Evolutionary conservation across 2,888 invertebrate genomes (phyloP).

Genomic region (Venusia cambrica): DNA sequence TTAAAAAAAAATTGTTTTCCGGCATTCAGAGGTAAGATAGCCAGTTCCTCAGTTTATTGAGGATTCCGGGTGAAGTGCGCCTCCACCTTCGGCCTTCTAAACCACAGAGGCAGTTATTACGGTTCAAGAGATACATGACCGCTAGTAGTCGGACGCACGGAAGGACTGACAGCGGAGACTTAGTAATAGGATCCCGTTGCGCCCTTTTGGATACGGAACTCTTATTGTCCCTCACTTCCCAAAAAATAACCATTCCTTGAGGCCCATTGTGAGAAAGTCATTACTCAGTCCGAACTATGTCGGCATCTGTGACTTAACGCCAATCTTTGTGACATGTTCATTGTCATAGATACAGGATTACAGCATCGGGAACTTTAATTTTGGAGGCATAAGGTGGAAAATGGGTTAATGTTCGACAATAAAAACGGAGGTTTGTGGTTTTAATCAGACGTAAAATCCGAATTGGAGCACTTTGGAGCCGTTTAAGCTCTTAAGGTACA

Average conservation of each 20-base stretch:
- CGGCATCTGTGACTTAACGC: constrained; percentile 39
- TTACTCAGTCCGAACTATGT: constrained; percentile 54
- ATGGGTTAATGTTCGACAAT: constrained; percentile 20
- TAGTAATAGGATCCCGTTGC: too few species aligned
- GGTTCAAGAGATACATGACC: too few species aligned
- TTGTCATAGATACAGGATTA: constrained; percentile 38
- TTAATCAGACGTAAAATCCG: constrained; percentile 31
- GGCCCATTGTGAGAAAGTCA: constrained; percentile 63
- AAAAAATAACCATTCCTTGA: constrained; percentile 39
- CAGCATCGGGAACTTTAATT: constrained; percentile 5
- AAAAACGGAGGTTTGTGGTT: constrained; percentile 28
- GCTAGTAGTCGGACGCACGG: too few species aligned
- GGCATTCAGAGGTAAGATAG: too few species aligned
- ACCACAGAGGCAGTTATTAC: too few species aligned
- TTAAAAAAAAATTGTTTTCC: too few species aligned
- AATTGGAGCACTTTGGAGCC: constrained; percentile 25
- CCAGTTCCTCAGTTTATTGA: too few species aligned
- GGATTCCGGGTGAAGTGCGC: too few species aligned
- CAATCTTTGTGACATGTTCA: constrained; percentile 65
- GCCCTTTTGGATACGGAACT: too few species aligned
- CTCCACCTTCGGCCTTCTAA: too few species aligned
- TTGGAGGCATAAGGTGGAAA: constrained; percentile 11
- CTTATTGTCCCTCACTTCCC: constrained; percentile 19
- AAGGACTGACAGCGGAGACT: too few species aligned
- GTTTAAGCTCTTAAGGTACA: constrained; percentile 19